These are phyloP conservation scores for Romanomermis culicivorax DNA, from an alignment of 2,888 invertebrate genomes.

Conservation along the genomic window DNA sequence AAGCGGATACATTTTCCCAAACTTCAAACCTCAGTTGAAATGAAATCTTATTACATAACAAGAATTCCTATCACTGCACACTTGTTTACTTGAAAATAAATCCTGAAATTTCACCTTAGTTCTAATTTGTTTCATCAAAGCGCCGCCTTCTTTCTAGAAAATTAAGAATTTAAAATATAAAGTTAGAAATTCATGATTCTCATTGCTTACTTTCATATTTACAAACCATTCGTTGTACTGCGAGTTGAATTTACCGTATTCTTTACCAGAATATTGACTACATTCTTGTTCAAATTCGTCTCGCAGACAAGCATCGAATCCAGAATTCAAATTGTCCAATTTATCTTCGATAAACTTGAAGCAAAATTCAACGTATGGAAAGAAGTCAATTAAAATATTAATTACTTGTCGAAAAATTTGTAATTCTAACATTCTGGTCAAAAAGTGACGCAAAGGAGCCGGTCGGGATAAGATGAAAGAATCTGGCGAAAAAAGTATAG, in stretches of 20 bases:
- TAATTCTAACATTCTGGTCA: constrained; percentile 66
- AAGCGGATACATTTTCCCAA: too few species aligned
- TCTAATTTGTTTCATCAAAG: neutral
- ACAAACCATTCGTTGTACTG: constrained; percentile 7
- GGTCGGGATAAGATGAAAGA: constrained; percentile 69
- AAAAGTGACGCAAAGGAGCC: constrained; percentile 59
- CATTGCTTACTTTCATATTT: neutral
- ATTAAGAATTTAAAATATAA: neutral
- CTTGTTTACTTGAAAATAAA: too few species aligned
- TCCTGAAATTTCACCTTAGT: too few species aligned
- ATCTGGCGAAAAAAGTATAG: constrained; percentile 62
- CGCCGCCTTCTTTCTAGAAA: neutral
- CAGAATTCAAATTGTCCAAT: constrained; percentile 66
- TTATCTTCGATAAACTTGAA: constrained; percentile 74
- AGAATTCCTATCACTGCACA: too few species aligned
- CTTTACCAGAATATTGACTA: constrained; percentile 7
- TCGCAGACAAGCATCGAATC: constrained; percentile 50
- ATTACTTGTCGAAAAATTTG: constrained; percentile 77
- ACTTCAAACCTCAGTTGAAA: too few species aligned
- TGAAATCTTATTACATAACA: too few species aligned
- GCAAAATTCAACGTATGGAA: constrained; percentile 1
- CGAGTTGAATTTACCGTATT: constrained; percentile 6
- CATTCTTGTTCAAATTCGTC: constrained; percentile 84
- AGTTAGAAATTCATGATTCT: too few species aligned
- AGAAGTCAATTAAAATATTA: neutral